A percentile compares a stretch with the other conserved stretches of the same genome.
These are phyloP conservation scores for Frankliniella fusca DNA, from an alignment of 2,888 invertebrate species.

Conservation along the genomic window DNA sequence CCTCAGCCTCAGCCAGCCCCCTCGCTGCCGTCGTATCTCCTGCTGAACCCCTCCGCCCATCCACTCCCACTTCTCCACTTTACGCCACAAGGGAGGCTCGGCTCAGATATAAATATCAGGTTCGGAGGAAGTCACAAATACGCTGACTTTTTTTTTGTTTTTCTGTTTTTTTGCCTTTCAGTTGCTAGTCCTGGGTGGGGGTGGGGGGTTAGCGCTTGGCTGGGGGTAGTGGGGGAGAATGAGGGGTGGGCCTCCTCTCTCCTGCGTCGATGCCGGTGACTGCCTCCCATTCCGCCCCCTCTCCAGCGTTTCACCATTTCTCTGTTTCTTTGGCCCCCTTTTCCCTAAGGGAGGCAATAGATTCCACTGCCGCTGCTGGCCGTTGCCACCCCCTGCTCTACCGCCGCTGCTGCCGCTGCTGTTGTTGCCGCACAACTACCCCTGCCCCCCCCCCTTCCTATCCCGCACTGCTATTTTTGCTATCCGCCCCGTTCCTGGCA, in stretches of 20 bases:
- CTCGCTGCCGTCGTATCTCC: too few species aligned
- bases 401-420: background rate
- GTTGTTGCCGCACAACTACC: background rate
- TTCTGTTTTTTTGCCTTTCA: background rate
- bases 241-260: background rate
- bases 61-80: too few species aligned
- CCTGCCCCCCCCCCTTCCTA: background rate
- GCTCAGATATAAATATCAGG: conserved; percentile 10
- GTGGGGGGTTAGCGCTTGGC: background rate
- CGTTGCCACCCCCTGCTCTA: background rate
- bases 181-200: background rate
- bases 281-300: conserved; percentile 18
- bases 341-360: conserved; percentile 14
- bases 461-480: background rate
- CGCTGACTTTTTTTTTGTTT: background rate
- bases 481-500: background rate
- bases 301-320: conserved; percentile 18
- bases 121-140: conserved; percentile 17
- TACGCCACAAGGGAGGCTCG: too few species aligned
- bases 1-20: too few species aligned
- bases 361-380: background rate
- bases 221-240: background rate
- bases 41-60: too few species aligned
- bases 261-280: background rate
- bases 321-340: conserved; percentile 30